Conservation (phyloP, 2,113 vertebrate species). For the Rhinopomastus cyanomelas region DNA sequence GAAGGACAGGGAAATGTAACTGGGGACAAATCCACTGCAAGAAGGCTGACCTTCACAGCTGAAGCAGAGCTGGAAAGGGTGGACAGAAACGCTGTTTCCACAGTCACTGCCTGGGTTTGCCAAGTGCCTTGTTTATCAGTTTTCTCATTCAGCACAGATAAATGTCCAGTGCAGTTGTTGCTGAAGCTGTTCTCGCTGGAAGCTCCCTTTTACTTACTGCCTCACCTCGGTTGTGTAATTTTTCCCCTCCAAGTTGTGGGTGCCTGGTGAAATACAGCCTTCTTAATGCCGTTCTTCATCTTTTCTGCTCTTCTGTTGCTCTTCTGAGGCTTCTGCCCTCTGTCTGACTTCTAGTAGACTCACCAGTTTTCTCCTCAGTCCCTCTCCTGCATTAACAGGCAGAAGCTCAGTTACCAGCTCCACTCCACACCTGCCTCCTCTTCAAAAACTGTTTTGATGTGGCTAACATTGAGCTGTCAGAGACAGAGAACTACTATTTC, state of each 20-base stretch:
- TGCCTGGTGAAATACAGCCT: background rate
- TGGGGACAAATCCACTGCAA: background rate
- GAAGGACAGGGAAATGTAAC: background rate
- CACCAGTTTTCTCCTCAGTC: background rate
- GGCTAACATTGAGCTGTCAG: accelerated
- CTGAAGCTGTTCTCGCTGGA: background rate
- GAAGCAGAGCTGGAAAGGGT: background rate
- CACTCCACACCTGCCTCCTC: background rate
- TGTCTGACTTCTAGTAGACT: background rate
- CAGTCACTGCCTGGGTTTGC: background rate
- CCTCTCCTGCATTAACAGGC: background rate
- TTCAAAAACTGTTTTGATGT: background rate
- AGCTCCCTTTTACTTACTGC: background rate
- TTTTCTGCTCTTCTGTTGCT: background rate
- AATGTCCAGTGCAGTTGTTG: background rate
- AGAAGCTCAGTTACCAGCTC: background rate
- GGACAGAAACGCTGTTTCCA: background rate
- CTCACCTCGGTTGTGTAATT: background rate
- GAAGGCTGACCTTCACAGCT: background rate
- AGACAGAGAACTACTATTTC: background rate
- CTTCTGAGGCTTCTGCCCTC: background rate
- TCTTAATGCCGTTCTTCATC: background rate
- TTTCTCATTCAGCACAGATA: background rate
- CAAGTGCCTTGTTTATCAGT: background rate
- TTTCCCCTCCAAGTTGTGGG: background rate